Base-by-base conservation (phyloP, 2,888 invertebrate genomes). In the Itoplectis maculator region DNA sequence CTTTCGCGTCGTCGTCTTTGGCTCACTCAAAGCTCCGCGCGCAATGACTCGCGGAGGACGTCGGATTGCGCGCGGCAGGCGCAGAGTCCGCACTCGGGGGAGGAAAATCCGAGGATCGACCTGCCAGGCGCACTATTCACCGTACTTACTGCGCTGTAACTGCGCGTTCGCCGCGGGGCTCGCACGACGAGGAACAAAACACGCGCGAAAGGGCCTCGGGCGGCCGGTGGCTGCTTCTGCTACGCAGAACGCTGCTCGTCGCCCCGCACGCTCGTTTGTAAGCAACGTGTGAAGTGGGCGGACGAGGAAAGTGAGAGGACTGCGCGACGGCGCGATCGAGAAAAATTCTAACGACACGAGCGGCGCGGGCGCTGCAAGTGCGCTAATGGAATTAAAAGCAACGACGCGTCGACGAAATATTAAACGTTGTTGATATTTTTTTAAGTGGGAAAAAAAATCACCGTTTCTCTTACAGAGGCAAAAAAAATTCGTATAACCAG, bases 101-200 rank as follows among this genome's bases (percentile, higher is more conserved):
- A 65, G 45, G 37, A 65, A 65, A 65, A 65, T 65, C n/a, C 23
- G 42, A 65, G 40, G 23, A 65, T 63, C 45, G 20, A 65, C 65
- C 13, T 20, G n/a, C 20, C 13, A n/a, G 11, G 9, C 40, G 29
- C 29, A 2, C 3, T 29, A 29, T 18, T 15, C 20, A 9, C 18
- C 20, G 13, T 15, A 37, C 35, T 1, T 7, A n/a, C n/a, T 35
- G 35, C 37, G 11, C 18, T 29, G 40, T 63, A 63, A 11, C 35
- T 37, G 29, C 29, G 8, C 9, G 18, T 61, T 9, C 61, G 37
- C 37, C 37, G 37, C 37, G 37, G 37, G 35, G 61, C 18, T n/a
- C n/a, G n/a, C n/a, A n/a, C n/a, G 45, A 65, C 7, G 45, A 4
- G 13, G 42, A 65, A 65, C 20, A 45, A 65, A 45, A 45, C 40